Evolutionary conservation across 1,140 invertebrate species (phyloP).

Genomic region (Drosophila parvula): DNA sequence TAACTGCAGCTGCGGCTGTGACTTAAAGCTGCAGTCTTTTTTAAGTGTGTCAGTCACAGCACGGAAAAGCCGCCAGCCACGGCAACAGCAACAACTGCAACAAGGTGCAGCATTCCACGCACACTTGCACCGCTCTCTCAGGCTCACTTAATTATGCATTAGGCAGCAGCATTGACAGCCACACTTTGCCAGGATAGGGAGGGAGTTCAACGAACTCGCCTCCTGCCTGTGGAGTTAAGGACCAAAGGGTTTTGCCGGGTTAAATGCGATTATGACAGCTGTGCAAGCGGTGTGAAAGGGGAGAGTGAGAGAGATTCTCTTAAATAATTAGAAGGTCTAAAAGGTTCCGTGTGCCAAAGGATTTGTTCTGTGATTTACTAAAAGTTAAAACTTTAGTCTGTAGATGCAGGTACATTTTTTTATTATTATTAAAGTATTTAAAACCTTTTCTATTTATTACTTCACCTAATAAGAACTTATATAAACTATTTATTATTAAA

Average conservation of each 20-base stretch:
- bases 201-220: slow-evolving; percentile 60
- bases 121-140: slow-evolving; percentile 61
- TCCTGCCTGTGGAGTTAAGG: background rate
- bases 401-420: no score
- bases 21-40: slow-evolving; percentile 51
- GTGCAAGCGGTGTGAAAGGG: background rate
- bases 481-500: background rate
- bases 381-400: background rate
- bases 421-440: no score
- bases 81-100: slow-evolving; percentile 10
- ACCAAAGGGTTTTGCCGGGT: slow-evolving; percentile 9
- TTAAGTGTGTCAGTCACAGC: slow-evolving; percentile 55
- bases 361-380: background rate
- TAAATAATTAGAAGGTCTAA: slow-evolving; percentile 4
- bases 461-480: background rate
- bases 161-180: slow-evolving; percentile 66
- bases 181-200: slow-evolving; percentile 19
- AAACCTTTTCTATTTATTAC: background rate
- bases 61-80: slow-evolving; percentile 18
- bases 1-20: slow-evolving; percentile 37
- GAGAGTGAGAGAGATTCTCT: background rate
- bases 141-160: slow-evolving; percentile 79
- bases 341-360: background rate
- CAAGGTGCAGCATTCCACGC: slow-evolving; percentile 56
- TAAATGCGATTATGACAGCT: slow-evolving; percentile 20